Conservation (phyloP, 2,888 invertebrate genomes). For the Tipula unca region DNA sequence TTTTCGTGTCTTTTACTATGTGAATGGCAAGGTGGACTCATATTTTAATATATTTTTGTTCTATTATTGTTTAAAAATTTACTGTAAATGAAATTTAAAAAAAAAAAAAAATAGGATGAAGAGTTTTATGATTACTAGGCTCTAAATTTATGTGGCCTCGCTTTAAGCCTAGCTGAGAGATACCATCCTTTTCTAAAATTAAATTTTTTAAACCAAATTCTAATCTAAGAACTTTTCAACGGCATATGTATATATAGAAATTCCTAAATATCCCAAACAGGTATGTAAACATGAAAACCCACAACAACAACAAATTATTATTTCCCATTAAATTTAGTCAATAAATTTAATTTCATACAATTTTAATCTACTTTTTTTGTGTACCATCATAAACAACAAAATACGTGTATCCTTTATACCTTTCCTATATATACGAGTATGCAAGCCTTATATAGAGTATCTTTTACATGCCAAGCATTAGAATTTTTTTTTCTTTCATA, state of each 20-base stretch:
- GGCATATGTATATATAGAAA: not conserved
- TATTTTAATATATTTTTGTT: too few species aligned
- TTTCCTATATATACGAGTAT: not conserved
- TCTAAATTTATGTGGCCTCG: too few species aligned
- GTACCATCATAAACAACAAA: not conserved
- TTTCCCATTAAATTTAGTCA: conserved; percentile 8
- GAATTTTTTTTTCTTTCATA: not conserved
- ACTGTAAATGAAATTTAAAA: too few species aligned
- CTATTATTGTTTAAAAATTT: too few species aligned
- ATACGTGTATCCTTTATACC: not conserved
- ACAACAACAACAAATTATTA: not conserved
- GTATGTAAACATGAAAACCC: not conserved
- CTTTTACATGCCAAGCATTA: not conserved
- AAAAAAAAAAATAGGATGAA: too few species aligned
- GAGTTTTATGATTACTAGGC: too few species aligned
- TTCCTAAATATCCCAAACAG: not conserved
- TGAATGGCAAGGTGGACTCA: too few species aligned
- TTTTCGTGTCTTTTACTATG: too few species aligned
- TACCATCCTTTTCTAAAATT: not conserved
- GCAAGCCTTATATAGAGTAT: not conserved
- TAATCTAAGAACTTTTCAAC: not conserved
- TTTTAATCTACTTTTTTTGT: not conserved
- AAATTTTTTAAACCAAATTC: not conserved
- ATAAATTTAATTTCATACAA: conserved; percentile 14
- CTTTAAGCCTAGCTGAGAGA: too few species aligned